phyloP scores from a whole-genome alignment of 1,140 invertebrate species.

The Zaprionus tsacasi region DNA sequence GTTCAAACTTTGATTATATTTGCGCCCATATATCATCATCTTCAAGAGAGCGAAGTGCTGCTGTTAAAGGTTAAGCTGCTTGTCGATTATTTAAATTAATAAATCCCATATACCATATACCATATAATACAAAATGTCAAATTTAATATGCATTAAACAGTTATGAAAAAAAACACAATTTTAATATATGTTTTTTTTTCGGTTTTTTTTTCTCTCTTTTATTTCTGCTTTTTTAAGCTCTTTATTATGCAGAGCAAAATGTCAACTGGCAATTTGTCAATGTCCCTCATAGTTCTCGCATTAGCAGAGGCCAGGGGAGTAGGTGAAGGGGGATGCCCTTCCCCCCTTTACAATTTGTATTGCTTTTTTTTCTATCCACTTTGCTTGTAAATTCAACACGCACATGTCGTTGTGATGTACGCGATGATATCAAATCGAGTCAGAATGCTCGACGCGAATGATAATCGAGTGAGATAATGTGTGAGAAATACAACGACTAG shows the following conservation, averaged over 20 bases:
- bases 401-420: conserved; percentile 51
- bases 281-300: conserved; percentile 54
- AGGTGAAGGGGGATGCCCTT: not conserved
- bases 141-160: conserved; percentile 35
- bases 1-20: conserved; percentile 2
- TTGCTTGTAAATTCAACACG: conserved; percentile 50
- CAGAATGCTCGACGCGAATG: conserved; percentile 43
- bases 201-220: not conserved
- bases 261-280: conserved; percentile 60
- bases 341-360: conserved; percentile 3
- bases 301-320: conserved; percentile 28
- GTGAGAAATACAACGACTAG: not conserved
- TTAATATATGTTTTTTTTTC: conserved; percentile 22
- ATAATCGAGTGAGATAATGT: conserved; percentile 60
- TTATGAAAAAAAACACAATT: conserved; percentile 22
- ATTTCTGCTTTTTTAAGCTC: conserved; percentile 15
- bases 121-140: not conserved
- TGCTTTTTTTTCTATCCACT: conserved; percentile 30
- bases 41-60: not conserved
- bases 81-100: not conserved
- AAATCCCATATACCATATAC: not conserved
- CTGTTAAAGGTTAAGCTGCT: not conserved
- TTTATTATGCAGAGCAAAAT: conserved; percentile 49
- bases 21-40: conserved; percentile 5
- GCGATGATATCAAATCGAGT: conserved; percentile 43